Conservation (phyloP, 2,113 vertebrate genomes). For the Recurvirostra avosetta region DNA sequence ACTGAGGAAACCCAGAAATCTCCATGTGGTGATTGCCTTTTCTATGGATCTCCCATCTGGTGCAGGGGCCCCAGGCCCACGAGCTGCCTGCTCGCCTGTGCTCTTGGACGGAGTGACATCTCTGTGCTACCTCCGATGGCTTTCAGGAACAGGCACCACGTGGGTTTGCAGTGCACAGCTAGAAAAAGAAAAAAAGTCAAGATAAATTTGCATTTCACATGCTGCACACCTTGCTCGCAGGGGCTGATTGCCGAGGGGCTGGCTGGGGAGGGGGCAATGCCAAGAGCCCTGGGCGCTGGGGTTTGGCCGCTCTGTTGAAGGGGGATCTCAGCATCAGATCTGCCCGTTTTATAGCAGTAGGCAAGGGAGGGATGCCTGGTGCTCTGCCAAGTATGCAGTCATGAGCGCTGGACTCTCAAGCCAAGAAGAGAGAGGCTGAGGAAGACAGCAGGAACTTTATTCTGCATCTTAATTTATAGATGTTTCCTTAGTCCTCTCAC, state of each 20-base stretch:
- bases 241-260: background rate
- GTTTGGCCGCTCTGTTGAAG: background rate
- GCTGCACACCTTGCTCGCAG: rapidly evolving
- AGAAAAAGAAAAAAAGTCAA: background rate
- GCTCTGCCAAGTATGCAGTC: background rate
- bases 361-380: slow-evolving; percentile 13
- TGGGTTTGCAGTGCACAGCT: background rate
- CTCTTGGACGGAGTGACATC: background rate
- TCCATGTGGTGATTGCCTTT: background rate
- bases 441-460: slow-evolving; percentile 38
- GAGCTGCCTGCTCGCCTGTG: rapidly evolving
- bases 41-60: background rate
- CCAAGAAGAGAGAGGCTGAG: background rate
- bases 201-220: background rate
- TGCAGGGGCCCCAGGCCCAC: background rate
- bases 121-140: background rate
- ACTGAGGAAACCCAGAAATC: background rate
- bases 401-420: slow-evolving; percentile 39
- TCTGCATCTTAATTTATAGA: slow-evolving; percentile 59
- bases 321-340: background rate
- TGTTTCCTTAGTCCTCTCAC: slow-evolving; percentile 58
- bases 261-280: background rate
- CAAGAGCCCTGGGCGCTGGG: background rate
- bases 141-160: background rate
- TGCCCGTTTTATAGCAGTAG: background rate